Base-by-base conservation (phyloP, 1,140 invertebrate genomes). In the Psilanteris sp. region DNA sequence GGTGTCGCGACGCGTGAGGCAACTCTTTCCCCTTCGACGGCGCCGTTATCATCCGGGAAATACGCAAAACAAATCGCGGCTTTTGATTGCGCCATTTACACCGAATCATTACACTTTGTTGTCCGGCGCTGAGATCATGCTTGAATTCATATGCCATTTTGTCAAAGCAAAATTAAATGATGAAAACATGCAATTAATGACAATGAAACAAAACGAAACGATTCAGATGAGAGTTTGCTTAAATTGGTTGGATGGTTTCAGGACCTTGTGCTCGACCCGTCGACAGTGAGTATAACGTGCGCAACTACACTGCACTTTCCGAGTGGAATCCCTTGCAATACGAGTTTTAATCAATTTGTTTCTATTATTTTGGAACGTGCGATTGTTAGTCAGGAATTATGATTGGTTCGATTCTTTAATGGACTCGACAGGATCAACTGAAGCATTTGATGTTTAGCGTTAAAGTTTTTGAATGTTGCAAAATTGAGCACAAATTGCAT, bases 261-360 rank as follows among this genome's bases (percentile, higher is more conserved):
- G 89, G 89, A 90, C 83, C 86, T 89, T 89, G 86, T 87, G 83
- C 85, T 87, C 82, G 89, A 87, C 81, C 81, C 89, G 79, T 81
- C 84, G 78, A 89, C 89, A 88, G 89, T 90, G 87, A 90, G 89
- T 90, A 90, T 88, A 79, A 67, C 24, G 29, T 83, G 77, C 77
- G 59, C 71, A 83, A 72, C 8, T 62, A 81, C 61, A 82, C 10
- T 62, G 57, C 48, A 61, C 55, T 81, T 88, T 79, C 81, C 80
- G 85, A 87, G 86, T 88, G 87, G 79, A 85, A 79, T 71, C 79
- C 78, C 84, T 87, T 88, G 82, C 61, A 73, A 48, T 70, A 61
- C 52, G 32, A 54, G 26, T 70, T 74, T 70, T 29, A 24, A 16
- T 4, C 34, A n/a, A n/a, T 39, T 52, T 57, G 6, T 39, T 62